Conservation (phyloP, 2,888 invertebrate genomes). For the Brassicogethes aeneus region DNA sequence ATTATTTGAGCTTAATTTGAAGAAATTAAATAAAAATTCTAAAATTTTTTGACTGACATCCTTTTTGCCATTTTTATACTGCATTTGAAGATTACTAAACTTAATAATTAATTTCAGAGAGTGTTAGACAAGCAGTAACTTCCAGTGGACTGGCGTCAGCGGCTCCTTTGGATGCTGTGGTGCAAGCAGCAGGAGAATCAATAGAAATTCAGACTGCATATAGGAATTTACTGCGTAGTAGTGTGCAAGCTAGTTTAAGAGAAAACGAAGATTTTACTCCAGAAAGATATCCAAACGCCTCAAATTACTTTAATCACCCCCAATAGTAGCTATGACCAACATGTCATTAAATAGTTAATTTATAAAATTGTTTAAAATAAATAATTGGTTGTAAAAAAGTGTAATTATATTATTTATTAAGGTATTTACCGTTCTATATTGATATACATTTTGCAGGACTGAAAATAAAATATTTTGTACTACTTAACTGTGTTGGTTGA, state of each 20-base stretch:
- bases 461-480: too few species aligned
- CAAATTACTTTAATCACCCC: constrained; percentile 34
- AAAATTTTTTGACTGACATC: too few species aligned
- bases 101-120: too few species aligned
- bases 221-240: constrained; percentile 42
- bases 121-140: constrained; percentile 42
- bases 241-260: constrained; percentile 41
- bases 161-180: constrained; percentile 41
- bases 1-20: too few species aligned
- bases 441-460: too few species aligned
- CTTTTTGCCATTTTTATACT: too few species aligned
- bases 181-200: constrained; percentile 43
- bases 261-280: constrained; percentile 42
- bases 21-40: too few species aligned
- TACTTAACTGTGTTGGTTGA: too few species aligned
- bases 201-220: constrained; percentile 45
- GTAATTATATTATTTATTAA: too few species aligned
- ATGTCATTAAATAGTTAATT: background rate
- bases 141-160: constrained; percentile 43
- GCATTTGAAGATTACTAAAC: background rate
- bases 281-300: constrained; percentile 38
- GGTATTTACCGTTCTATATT: too few species aligned
- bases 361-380: background rate
- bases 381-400: background rate
- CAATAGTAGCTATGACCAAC: constrained; percentile 19